A percentile compares a stretch with the other conserved stretches of the same genome.
Evolutionary conservation across 1,140 invertebrate genomes (phyloP).

Genomic region (Listronotus oregonensis): DNA sequence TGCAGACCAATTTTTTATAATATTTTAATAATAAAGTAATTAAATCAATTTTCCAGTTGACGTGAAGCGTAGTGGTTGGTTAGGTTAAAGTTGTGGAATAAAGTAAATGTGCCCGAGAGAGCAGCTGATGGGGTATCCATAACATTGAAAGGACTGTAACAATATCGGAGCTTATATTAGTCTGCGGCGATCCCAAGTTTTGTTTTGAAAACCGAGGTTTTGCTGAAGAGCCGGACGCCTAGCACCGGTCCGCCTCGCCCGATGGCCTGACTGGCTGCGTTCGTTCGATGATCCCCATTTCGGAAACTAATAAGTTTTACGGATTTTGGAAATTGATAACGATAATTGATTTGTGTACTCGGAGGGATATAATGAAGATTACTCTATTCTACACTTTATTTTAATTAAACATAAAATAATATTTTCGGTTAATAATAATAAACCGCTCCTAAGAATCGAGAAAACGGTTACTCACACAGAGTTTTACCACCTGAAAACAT

Average conservation of each 20-base stretch:
- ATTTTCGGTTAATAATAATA: too few species aligned
- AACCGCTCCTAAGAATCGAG: too few species aligned
- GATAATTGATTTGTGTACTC: slow-evolving; percentile 26
- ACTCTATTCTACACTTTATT: slow-evolving; percentile 9
- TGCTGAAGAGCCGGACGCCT: slow-evolving; percentile 15
- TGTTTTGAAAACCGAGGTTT: slow-evolving; percentile 35
- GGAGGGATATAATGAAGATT: slow-evolving; percentile 16
- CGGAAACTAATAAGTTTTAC: slow-evolving; percentile 25
- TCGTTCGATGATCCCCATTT: slow-evolving; percentile 10
- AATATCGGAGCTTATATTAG: slow-evolving; percentile 37
- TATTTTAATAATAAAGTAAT: neutral
- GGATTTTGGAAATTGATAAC: slow-evolving; percentile 26
- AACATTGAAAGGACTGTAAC: slow-evolving; percentile 36
- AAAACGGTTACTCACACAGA: neutral
- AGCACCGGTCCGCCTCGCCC: slow-evolving; percentile 8
- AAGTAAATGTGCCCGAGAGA: slow-evolving; percentile 15
- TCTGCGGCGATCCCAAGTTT: slow-evolving; percentile 35
- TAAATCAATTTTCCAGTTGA: slow-evolving; percentile 9
- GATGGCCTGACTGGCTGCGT: slow-evolving; percentile 3
- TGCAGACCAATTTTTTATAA: neutral
- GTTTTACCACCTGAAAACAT: too few species aligned
- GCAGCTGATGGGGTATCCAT: slow-evolving; percentile 30
- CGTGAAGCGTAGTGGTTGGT: slow-evolving; percentile 3
- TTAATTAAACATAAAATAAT: neutral
- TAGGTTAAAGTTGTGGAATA: slow-evolving; percentile 15